Evolutionary conservation across 2,797 vertebrate genomes (phyloP).

Genomic region (Aplochiton taeniatus): DNA sequence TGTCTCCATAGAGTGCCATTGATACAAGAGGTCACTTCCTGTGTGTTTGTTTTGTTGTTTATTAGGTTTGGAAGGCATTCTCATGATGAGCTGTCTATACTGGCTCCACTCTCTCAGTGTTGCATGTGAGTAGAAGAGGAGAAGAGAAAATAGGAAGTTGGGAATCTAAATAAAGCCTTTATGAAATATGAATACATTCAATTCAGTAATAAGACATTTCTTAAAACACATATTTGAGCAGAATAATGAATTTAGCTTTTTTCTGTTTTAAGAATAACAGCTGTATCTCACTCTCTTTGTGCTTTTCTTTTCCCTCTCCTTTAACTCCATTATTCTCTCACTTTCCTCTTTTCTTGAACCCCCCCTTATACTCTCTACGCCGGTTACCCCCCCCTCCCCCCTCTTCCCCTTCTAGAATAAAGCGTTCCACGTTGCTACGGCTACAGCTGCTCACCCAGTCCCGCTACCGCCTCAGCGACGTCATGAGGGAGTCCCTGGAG

Average conservation of each 20-base stretch:
- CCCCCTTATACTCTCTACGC: not conserved
- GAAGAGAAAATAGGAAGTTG: too few relatives aligned
- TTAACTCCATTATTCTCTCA: not conserved
- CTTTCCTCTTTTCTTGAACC: not conserved
- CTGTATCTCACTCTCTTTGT: not conserved
- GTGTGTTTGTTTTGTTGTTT: too few relatives aligned
- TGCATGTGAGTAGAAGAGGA: conserved; percentile 82
- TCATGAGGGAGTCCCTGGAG: conserved; percentile 91
- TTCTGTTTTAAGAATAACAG: too few relatives aligned
- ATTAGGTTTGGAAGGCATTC: conserved; percentile 90
- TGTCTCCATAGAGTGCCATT: too few relatives aligned
- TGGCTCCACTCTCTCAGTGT: conserved; percentile 90
- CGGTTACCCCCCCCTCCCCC: too few relatives aligned
- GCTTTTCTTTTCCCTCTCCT: not conserved
- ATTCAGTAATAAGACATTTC: too few relatives aligned
- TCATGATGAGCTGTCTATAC: conserved; percentile 88
- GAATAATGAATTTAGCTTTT: too few relatives aligned
- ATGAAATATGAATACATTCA: too few relatives aligned
- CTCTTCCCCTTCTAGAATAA: conserved; percentile 77
- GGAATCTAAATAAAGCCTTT: too few relatives aligned
- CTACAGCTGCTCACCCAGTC: conserved; percentile 81
- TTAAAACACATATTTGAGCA: too few relatives aligned
- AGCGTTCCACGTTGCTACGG: conserved; percentile 82
- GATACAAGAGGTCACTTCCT: too few relatives aligned
- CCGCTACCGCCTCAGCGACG: conserved; percentile 83